These are phyloP conservation scores for Melanitta fusca DNA, from an alignment of 2,797 vertebrate genomes.

Conservation along the genomic window DNA sequence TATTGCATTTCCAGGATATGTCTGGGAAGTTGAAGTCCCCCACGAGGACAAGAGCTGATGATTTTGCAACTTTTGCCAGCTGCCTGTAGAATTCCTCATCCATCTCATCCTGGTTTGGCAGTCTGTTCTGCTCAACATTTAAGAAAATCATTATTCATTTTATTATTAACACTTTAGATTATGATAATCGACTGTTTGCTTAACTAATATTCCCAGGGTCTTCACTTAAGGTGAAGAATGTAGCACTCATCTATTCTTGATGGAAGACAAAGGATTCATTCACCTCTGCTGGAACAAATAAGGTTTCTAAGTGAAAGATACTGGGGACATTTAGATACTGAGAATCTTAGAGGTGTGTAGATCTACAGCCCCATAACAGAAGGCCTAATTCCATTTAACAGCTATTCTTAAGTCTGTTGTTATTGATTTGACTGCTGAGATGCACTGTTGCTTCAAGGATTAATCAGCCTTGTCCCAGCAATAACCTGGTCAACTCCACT, in stretches of 20 bases:
- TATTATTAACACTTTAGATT: background rate
- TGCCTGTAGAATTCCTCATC: too few relatives aligned
- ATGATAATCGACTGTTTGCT: background rate
- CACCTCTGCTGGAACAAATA: background rate
- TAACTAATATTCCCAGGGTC: background rate
- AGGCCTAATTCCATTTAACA: slow-evolving; percentile 1
- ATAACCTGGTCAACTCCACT: background rate
- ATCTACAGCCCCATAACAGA: background rate
- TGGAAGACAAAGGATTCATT: background rate
- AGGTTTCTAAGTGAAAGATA: background rate
- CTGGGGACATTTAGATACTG: background rate
- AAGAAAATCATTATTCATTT: slow-evolving; percentile 11
- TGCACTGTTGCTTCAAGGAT: background rate
- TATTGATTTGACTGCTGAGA: background rate
- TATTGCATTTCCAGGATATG: too few relatives aligned
- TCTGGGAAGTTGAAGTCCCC: too few relatives aligned
- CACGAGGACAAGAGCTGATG: too few relatives aligned
- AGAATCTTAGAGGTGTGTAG: background rate
- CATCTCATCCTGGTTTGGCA: too few relatives aligned
- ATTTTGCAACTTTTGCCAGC: too few relatives aligned
- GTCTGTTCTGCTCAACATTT: background rate
- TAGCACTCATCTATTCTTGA: background rate
- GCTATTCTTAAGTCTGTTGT: background rate
- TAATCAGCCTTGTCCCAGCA: slow-evolving; percentile 13
- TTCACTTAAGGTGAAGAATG: background rate